A percentile compares a stretch with the other conserved stretches of the same genome.
phyloP scores from a whole-genome alignment of 2,797 vertebrate species.

The Cyprinella venusta region DNA sequence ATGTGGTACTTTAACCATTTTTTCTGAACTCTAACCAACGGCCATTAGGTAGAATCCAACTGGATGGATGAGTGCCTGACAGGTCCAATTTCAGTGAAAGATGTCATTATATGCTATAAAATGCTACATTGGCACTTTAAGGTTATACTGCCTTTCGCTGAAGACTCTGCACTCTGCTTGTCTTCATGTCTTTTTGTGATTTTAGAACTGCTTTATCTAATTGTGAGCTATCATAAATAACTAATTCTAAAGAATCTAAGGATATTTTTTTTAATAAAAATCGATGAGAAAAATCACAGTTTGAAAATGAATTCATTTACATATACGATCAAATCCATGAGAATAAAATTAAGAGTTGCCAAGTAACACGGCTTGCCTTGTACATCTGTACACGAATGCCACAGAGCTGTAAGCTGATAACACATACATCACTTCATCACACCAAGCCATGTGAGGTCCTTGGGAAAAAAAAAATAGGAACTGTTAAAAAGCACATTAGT shows the following conservation, averaged over 20 bases:
- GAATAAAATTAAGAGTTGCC: constrained; percentile 10
- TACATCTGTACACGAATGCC: constrained; percentile 32
- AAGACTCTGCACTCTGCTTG: constrained; percentile 66
- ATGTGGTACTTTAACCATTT: constrained; percentile 70
- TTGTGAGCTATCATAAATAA: constrained; percentile 27
- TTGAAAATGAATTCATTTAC: not conserved
- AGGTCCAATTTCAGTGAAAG: constrained; percentile 80
- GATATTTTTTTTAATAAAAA: not conserved
- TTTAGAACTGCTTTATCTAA: constrained; percentile 33
- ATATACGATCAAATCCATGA: not conserved
- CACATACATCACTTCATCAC: constrained; percentile 55
- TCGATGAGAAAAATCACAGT: not conserved
- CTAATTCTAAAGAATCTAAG: not conserved
- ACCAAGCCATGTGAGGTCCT: constrained; percentile 56
- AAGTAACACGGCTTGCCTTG: constrained; percentile 8
- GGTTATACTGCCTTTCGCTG: constrained; percentile 78
- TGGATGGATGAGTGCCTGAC: constrained; percentile 78
- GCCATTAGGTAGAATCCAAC: constrained; percentile 79
- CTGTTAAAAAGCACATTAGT: constrained; percentile 70
- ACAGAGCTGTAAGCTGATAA: constrained; percentile 44
- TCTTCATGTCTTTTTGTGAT: constrained; percentile 60
- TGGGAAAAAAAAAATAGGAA: constrained; percentile 56
- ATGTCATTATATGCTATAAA: constrained; percentile 83
- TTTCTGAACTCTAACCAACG: constrained; percentile 74
- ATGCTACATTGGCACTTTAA: constrained; percentile 80